Evolutionary conservation across 1,140 invertebrate species (phyloP), one percentile per base, ranked within the genome.

Genomic region (Panulirus ornatus): DNA sequence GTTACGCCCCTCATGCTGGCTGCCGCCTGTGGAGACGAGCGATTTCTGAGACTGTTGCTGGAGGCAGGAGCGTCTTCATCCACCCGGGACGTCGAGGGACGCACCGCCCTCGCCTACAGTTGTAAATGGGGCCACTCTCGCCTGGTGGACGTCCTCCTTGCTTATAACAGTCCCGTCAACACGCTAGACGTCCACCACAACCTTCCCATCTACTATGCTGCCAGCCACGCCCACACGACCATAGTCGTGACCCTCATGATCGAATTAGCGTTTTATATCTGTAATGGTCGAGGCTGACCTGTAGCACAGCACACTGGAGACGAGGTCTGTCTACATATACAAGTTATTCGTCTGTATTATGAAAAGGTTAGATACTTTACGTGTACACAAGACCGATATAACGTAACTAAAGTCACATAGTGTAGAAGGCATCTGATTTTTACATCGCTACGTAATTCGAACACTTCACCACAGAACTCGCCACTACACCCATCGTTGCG

Each of bases 1-100:
- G 85, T 91, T 5, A 92, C 88, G 8, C 85, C 91, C 27, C 70
- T 92, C 70, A 92, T 92, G 91, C 88, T 92, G 1, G 91, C 89
- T 14, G 83, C 89, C 36, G 83, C 85, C 27, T 42, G 84, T 6
- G 91, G 90, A 9, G 27, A 88, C 16, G 76, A 91, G 40, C 27
- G 76, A 27, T 73, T 90, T 9, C n/a, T 42, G 38, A 42, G 89
- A 1, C 66, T 91, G 14, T 34, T 92, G 30, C 19, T 88, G 54
- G 44, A 71, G 8, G 54, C 40, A 8, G 85, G 81, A 16, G 91
- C 89, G n/a, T 47, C 90, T 11, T 36, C 82, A 22, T 51, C 40
- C n/a, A 38, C 63, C 19, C 1, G 44, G 0, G 91, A 92, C 75
- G 19, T 16, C 27, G 54, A 42, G 16, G 91, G 91, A 3, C 86